Conservation (phyloP, 2,113 vertebrate species). For the Motacilla alba region DNA sequence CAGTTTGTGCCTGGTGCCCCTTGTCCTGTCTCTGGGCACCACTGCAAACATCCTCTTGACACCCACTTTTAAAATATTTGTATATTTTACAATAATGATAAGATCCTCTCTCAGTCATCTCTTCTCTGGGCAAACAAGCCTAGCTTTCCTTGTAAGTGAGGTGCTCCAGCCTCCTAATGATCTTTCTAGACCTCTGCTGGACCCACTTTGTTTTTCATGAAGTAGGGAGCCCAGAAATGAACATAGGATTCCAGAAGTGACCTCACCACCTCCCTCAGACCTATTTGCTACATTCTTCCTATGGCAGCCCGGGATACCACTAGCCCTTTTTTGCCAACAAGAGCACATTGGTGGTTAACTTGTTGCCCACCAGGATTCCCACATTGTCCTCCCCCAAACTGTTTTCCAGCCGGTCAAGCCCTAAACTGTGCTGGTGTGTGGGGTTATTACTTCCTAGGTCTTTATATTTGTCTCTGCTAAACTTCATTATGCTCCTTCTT, state of each 20-base stretch:
- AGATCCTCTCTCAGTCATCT: not conserved
- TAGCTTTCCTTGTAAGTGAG: not conserved
- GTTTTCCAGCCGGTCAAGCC: not conserved
- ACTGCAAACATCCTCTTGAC: not conserved
- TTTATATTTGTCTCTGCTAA: not conserved
- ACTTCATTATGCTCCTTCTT: not conserved
- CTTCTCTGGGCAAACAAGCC: not conserved
- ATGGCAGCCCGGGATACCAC: too few species aligned
- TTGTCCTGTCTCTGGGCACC: too few species aligned
- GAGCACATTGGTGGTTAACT: not conserved
- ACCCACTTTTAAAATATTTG: not conserved
- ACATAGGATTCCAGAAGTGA: not conserved
- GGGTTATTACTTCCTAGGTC: not conserved
- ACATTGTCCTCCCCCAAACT: fast-evolving
- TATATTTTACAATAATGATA: not conserved
- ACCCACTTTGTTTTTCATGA: not conserved
- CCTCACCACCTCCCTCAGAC: not conserved
- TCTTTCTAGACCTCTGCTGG: not conserved
- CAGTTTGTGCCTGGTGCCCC: too few species aligned
- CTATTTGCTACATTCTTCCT: not conserved
- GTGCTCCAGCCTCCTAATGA: not conserved
- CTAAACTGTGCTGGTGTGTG: not conserved
- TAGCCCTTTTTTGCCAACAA: not conserved
- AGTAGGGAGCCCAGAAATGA: not conserved
- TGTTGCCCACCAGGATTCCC: not conserved